Base-by-base conservation (phyloP, 2,888 invertebrate species). In the Acleris cristana region DNA sequence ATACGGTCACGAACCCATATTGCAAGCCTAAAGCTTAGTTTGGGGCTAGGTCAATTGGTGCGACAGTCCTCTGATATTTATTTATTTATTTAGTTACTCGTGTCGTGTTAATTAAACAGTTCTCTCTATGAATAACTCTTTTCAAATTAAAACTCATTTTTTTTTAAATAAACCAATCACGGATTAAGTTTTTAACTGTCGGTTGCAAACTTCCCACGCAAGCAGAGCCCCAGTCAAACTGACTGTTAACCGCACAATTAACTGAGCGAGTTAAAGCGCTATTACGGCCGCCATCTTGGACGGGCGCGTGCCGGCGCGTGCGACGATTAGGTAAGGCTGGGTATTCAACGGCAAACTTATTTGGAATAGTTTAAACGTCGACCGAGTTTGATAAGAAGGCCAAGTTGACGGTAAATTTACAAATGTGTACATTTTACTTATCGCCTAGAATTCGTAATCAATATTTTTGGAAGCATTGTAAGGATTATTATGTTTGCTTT, bases 181-280 rank as follows among this genome's bases (percentile, higher is more conserved):
- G 7, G n/a, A 49, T 48, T 26, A 58, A 30, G 26, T 58, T 49
- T n/a, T 48, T 8, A 48, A 48, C 5, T 53, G 26, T 26, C 53
- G 30, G n/a, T 18, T 26, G 7, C 45, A 19, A 40, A 14, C 48
- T 58, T 58, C 58, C 58, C 58, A 58, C 58, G 58, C 26, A 30
- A n/a, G 18, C 48, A 2, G 12, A 49, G n/a, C 58, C 58, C 58
- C 52, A 18, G n/a, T 62, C 26, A 16, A 45, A 51, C 8, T 40
- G 49, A 52, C 56, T 52, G 51, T 57, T 66, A 62, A 48, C 30
- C 61, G 51, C 66, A 60, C 55, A 61, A 61, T 60, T 61, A 61
- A 61, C 30, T 66, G 66, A 53, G 48, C 58, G 66, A 55, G 65
- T 66, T 66, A 65, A 65, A 59, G 57, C 64, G 64, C 64, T 51